Percentiles rank a stretch among this genome's conserved stretches.
These are phyloP conservation scores for Meloe dianella DNA, from an alignment of 2,888 invertebrate species.

Conservation along the genomic window DNA sequence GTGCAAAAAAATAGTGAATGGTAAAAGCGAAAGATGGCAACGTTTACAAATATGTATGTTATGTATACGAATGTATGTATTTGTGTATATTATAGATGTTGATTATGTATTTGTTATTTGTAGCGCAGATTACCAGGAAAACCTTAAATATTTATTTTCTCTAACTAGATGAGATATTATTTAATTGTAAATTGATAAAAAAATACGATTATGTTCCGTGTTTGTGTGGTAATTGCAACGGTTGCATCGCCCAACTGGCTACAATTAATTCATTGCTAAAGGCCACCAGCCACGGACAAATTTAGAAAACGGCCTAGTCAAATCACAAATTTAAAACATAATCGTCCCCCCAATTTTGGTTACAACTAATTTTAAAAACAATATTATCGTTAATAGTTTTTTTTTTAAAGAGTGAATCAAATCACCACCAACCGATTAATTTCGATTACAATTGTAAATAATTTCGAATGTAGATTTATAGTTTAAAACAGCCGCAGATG, in stretches of 20 bases:
- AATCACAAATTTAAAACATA: constrained; percentile 24
- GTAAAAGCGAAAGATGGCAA: constrained; percentile 17
- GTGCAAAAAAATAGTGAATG: constrained; percentile 9
- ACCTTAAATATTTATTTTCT: no score
- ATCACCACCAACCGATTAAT: no score
- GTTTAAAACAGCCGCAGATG: constrained; percentile 46
- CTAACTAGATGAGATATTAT: no score
- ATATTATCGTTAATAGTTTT: constrained; percentile 57
- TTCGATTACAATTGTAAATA: no score
- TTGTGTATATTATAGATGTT: neutral
- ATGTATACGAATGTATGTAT: neutral
- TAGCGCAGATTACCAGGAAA: neutral
- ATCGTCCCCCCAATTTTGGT: constrained; percentile 35
- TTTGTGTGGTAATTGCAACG: neutral
- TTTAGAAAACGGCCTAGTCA: constrained; percentile 43
- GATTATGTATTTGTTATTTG: neutral
- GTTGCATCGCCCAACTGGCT: constrained; percentile 1
- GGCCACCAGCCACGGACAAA: constrained; percentile 36
- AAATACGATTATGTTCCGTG: neutral
- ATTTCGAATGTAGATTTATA: neutral
- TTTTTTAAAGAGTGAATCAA: neutral
- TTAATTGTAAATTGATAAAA: neutral
- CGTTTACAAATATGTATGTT: constrained; percentile 12
- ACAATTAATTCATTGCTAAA: neutral
- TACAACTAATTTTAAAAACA: constrained; percentile 54